Evolutionary conservation across 1,140 invertebrate species (phyloP).

Genomic region (Orchesella cincta): DNA sequence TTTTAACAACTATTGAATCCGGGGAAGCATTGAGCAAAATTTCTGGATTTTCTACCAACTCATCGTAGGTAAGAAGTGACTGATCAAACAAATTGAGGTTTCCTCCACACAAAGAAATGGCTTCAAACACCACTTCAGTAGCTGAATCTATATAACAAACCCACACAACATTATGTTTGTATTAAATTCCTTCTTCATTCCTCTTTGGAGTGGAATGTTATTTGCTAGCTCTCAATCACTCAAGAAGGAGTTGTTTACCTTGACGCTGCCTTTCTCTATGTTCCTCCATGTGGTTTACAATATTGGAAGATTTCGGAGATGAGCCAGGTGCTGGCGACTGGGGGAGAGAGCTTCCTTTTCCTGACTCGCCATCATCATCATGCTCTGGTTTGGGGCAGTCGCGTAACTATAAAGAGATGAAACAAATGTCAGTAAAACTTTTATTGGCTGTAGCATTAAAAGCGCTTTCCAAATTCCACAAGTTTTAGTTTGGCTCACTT

Average conservation of each 20-base stretch:
- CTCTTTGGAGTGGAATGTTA: too few relatives aligned
- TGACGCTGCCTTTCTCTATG: neutral
- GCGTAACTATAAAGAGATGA: neutral
- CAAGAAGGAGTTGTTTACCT: neutral
- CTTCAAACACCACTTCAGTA: conserved; percentile 41
- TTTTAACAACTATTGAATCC: conserved; percentile 73
- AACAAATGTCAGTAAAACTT: neutral
- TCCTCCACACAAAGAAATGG: conserved; percentile 79
- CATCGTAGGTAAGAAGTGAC: conserved; percentile 76
- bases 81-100: conserved; percentile 68
- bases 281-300: conserved; percentile 39
- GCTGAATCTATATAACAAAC: neutral
- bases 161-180: too few relatives aligned
- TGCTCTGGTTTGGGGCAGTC: conserved; percentile 46
- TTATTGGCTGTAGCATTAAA: neutral
- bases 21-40: conserved; percentile 76
- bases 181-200: too few relatives aligned
- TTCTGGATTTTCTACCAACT: conserved; percentile 77
- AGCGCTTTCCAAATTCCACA: too few relatives aligned
- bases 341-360: conserved; percentile 88
- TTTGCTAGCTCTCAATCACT: too few relatives aligned
- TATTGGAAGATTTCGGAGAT: conserved; percentile 41
- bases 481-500: neutral
- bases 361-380: conserved; percentile 93
- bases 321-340: conserved; percentile 70